Conservation (phyloP, 1,140 invertebrate species). For the Stenopsyche tienmushanensis region DNA sequence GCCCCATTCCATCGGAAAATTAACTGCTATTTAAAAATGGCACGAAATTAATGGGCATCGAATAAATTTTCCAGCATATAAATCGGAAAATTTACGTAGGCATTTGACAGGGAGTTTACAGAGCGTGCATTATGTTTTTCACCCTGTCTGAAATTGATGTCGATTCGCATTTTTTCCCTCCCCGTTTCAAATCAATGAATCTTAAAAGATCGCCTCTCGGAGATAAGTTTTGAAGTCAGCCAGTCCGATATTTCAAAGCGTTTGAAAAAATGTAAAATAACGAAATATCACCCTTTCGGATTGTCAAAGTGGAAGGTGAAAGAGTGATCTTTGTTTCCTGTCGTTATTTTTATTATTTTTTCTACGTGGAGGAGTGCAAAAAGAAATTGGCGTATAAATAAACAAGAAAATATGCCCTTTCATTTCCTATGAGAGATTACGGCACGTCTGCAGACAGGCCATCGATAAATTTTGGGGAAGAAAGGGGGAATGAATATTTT, state of each 20-base stretch:
- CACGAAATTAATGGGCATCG: too few species aligned
- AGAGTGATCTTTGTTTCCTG: constrained; percentile 37
- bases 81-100: too few species aligned
- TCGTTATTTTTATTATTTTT: constrained; percentile 21
- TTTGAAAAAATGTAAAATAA: constrained; percentile 6
- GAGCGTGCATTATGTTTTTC: too few species aligned
- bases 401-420: constrained; percentile 40
- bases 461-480: constrained; percentile 36
- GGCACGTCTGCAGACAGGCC: constrained; percentile 34
- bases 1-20: too few species aligned
- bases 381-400: constrained; percentile 41
- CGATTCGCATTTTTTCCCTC: too few species aligned
- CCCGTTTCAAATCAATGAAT: constrained; percentile 22
- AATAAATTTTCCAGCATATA: too few species aligned
- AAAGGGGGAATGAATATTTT: too few species aligned
- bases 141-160: too few species aligned
- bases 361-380: constrained; percentile 8
- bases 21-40: too few species aligned
- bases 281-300: constrained; percentile 1
- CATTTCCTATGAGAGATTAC: constrained; percentile 43
- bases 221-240: constrained; percentile 7
- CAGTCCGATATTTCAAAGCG: constrained; percentile 17
- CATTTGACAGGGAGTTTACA: too few species aligned
- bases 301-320: constrained; percentile 32
- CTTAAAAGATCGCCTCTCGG: constrained; percentile 14